Percentiles rank a stretch among this genome's conserved stretches.
phyloP scores from a whole-genome alignment of 2,888 invertebrate genomes.

The Cheilosia scutellata region DNA sequence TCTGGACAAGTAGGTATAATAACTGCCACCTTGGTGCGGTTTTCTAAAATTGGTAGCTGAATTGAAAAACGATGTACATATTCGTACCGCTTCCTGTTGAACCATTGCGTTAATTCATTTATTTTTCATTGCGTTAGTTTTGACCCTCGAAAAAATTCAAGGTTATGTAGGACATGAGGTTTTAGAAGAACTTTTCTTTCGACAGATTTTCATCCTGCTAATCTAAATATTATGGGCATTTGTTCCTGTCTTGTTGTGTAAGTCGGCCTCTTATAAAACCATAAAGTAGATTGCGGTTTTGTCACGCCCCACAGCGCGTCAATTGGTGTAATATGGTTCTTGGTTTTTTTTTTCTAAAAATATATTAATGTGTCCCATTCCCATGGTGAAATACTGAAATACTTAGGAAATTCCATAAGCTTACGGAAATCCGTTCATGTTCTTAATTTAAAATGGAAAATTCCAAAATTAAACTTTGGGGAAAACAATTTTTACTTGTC shows the following conservation, averaged over 20 bases:
- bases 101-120: conserved; percentile 36
- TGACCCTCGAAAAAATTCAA: not conserved
- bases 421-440: conserved; percentile 48
- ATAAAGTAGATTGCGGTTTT: conserved; percentile 30
- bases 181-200: conserved; percentile 4
- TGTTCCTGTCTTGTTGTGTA: not conserved
- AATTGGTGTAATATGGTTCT: conserved; percentile 29
- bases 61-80: no score
- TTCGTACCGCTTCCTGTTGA: no score
- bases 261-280: conserved; percentile 24
- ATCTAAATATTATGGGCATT: conserved; percentile 29
- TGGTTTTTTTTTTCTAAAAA: conserved; percentile 16
- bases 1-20: not conserved
- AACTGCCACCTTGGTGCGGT: conserved; percentile 15
- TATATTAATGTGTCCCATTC: conserved; percentile 4
- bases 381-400: conserved; percentile 11
- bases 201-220: conserved; percentile 1
- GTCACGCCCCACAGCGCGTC: conserved; percentile 41
- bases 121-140: conserved; percentile 58
- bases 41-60: not conserved
- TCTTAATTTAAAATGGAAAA: conserved; percentile 62
- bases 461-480: conserved; percentile 55
- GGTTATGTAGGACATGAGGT: conserved; percentile 10
- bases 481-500: conserved; percentile 33
- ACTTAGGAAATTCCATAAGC: conserved; percentile 20